Base-by-base conservation (phyloP, 2,113 vertebrate species). In the Hirundichthys speculiger region DNA sequence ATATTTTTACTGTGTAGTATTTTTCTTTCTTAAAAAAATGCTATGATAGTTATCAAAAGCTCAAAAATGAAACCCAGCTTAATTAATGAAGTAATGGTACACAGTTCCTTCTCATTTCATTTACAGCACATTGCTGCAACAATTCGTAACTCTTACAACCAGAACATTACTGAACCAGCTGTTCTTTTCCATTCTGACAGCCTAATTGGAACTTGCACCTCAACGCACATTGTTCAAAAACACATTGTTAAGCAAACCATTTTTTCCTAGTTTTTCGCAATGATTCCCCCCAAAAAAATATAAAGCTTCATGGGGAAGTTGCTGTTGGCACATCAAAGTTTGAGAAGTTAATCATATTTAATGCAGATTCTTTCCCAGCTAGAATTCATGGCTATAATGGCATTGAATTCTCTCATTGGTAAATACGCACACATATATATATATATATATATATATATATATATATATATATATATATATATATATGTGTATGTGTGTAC, bases 81-180 rank as follows among this genome's bases (percentile, higher is more conserved):
- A 75, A 82, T 85, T 81, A 84, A 69, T 57, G 59, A 73, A 63
- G 38, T 47, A 34, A 34, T 34, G 30, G 30, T 34, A 34, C 30
- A 34, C 30, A 34, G 30, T 34, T 34, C 30, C 30, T 20, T 59
- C 64, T 68, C 64, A 55, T 84, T 86, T 78, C 58, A 75, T 70
- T 80, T 66, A 64, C 47, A 65, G 56, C 69, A 67, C 61, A 81
- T 77, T 79, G 63, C 56, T 59, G 49, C 57, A 66, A 61, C 59
- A 78, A 69, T 84, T 84, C 83, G 77, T 64, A 49, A 83, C 27
- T 70, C 54, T 54, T 68, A 64, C 50, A 77, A 71, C 55, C 67
- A 75, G 65, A 76, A 77, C 69, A 79, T 74, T 72, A 61, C 64
- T 24, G 54, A 38, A 62, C 25, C 69, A 83, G 75, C 72, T 75